Percentiles rank a stretch among this genome's conserved stretches.
Conservation (phyloP, 1,140 invertebrate species). For the Cepaea nemoralis region DNA sequence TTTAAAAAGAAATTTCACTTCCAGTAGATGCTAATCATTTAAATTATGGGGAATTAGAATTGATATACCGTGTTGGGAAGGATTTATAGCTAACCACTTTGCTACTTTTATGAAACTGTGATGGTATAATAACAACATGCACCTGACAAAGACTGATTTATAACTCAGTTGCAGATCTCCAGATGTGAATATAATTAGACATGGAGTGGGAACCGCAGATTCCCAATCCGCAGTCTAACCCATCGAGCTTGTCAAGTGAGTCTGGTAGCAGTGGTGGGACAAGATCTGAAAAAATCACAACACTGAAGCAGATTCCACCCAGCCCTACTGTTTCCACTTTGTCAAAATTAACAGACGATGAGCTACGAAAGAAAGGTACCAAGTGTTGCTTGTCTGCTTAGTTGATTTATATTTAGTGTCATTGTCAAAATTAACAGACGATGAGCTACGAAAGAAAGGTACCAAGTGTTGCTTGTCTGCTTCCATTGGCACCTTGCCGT, state of each 20-base stretch:
- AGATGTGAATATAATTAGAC: background rate
- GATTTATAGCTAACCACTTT: too few species aligned
- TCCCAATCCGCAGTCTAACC: slow-evolving; percentile 44
- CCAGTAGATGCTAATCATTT: too few species aligned
- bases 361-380: slow-evolving; percentile 78
- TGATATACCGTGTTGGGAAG: too few species aligned
- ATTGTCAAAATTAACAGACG: slow-evolving; percentile 74
- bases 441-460: slow-evolving; percentile 80
- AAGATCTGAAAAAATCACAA: slow-evolving; percentile 43
- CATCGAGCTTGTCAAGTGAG: slow-evolving; percentile 46
- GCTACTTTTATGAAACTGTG: too few species aligned
- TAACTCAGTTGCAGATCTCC: background rate
- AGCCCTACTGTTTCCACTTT: slow-evolving; percentile 58
- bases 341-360: slow-evolving; percentile 75
- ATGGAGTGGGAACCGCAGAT: slow-evolving; percentile 51
- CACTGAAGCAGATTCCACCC: slow-evolving; percentile 58
- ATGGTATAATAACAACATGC: too few species aligned
- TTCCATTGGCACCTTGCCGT: too few species aligned
- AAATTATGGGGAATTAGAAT: too few species aligned
- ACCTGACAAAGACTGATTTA: too few species aligned
- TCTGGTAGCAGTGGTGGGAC: slow-evolving; percentile 41
- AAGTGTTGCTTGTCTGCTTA: too few species aligned
- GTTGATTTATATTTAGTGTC: too few species aligned
- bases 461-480: too few species aligned
- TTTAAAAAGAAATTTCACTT: too few species aligned